Evolutionary conservation across 2,113 vertebrate species (phyloP), one percentile per base, ranked within the genome.

Genomic region (Ophiodon elongatus): DNA sequence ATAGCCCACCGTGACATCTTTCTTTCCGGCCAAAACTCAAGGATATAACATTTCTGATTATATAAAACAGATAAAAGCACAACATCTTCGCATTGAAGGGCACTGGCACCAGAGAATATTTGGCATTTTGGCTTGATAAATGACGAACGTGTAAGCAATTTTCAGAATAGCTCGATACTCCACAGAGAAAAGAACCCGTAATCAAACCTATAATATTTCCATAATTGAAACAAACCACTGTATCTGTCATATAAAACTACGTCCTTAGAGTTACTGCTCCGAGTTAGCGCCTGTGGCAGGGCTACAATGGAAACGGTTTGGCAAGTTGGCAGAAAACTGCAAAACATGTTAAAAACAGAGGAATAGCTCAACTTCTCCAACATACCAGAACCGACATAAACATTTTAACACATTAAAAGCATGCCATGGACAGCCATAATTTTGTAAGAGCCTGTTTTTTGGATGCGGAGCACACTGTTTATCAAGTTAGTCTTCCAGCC

Each of bases 401-500:
- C 13, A 35, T 43, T 25, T 37, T 8, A 47, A 56, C 8, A 23
- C 27, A 74, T 54, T 33, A 19, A 67, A 68, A 31, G 50, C 15
- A 29, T 63, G 27, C 17, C n/a, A 47, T 25, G n/a, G 39, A 57
- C 1, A 9, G 21, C 15, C 9, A 17, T 56, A 10, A 63, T 68
- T 77, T 68, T 66, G 11, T 14, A 15, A 27, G 23, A 67, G 23
- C 1, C 17, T 39, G 25, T 47, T 67, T 71, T 75, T 79, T 27
- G 15, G n/a, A 56, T 35, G 33, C 0, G 6, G 31, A 41, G 4
- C 6, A 64, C 2, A 31, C 15, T 52, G 57, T 83, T 84, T 80
- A 88, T 85, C 29, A 68, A 76, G 69, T 65, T 37, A 82, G 59
- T 15, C 59, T 60, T 19, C 35, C 15, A 37, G 11, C 33, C 56